Conservation (phyloP, 1,140 invertebrate species). For the Saccostrea cuccullata region DNA sequence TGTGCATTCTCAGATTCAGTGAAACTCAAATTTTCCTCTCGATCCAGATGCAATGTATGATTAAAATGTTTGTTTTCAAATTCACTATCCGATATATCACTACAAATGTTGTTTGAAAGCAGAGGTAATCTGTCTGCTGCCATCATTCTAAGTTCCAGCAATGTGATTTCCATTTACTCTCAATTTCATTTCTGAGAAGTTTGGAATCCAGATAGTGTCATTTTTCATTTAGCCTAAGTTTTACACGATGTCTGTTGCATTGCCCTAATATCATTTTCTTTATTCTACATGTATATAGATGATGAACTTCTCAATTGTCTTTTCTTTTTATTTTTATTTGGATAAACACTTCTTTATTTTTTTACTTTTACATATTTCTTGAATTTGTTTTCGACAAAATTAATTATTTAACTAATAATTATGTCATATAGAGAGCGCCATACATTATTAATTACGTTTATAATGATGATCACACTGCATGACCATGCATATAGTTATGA, state of each 20-base stretch:
- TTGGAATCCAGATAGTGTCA: not conserved
- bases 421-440: too few relatives aligned
- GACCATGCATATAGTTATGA: not conserved
- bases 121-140: not conserved
- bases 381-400: too few relatives aligned
- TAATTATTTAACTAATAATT: too few relatives aligned
- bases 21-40: not conserved
- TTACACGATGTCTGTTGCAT: not conserved
- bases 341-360: too few relatives aligned
- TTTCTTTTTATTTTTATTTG: too few relatives aligned
- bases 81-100: not conserved
- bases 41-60: not conserved
- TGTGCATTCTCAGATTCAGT: too few relatives aligned
- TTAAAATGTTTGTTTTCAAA: not conserved
- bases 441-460: too few relatives aligned
- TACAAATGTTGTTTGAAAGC: not conserved
- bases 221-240: not conserved
- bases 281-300: too few relatives aligned
- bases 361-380: too few relatives aligned
- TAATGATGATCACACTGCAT: too few relatives aligned
- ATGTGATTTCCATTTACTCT: not conserved
- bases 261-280: not conserved
- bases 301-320: too few relatives aligned
- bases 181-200: not conserved
- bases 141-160: not conserved